These are phyloP conservation scores for Zootoca vivipara DNA, from an alignment of 2,113 vertebrate species.

Conservation along the genomic window DNA sequence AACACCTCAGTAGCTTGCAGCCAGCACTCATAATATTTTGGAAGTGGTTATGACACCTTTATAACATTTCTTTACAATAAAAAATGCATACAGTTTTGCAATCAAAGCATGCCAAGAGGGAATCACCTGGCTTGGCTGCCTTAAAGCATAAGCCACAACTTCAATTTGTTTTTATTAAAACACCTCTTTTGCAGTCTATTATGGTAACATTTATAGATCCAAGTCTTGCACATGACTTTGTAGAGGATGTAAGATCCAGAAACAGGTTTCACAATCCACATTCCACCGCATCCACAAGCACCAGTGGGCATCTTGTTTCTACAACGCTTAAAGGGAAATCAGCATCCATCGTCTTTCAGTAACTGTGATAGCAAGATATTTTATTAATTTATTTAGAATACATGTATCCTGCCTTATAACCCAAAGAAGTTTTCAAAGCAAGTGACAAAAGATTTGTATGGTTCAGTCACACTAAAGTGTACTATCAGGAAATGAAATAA, in stretches of 20 bases:
- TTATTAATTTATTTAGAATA: no score
- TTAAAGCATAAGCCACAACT: not conserved
- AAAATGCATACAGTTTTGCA: not conserved
- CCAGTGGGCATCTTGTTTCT: not conserved
- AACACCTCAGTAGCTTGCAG: not conserved
- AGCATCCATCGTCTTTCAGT: not conserved
- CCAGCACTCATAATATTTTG: constrained; percentile 28
- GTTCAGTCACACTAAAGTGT: no score
- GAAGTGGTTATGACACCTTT: constrained; percentile 12
- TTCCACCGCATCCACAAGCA: constrained; percentile 9
- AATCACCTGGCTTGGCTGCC: not conserved
- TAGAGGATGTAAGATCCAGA: not conserved
- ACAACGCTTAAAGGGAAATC: no score
- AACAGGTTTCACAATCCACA: not conserved
- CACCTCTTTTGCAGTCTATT: not conserved
- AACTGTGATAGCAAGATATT: not conserved
- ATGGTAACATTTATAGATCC: not conserved
- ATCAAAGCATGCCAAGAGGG: not conserved
- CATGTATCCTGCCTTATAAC: no score
- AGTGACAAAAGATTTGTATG: no score
- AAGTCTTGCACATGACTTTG: not conserved
- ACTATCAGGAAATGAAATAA: no score
- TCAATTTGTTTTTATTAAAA: not conserved
- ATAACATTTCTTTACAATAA: constrained; percentile 32
- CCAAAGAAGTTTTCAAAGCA: no score